phyloP scores from a whole-genome alignment of 2,113 vertebrate species.

The Petrocephalus zakoni region DNA sequence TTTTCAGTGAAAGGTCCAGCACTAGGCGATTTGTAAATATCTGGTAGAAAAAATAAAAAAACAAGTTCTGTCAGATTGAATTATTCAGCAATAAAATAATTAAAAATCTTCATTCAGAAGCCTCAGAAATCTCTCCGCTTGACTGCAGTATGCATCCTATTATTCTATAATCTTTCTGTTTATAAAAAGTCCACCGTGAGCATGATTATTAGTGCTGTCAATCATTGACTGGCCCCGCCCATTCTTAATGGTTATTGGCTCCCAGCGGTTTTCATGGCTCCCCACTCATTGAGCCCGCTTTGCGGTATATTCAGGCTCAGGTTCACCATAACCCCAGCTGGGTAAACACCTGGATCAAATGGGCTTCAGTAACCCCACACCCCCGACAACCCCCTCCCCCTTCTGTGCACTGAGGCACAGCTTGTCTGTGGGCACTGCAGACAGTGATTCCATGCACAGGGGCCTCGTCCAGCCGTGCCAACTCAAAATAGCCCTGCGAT shows the following conservation, averaged over 20 bases:
- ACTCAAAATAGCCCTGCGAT: background rate
- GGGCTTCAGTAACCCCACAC: background rate
- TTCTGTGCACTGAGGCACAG: background rate
- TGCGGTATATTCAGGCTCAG: background rate
- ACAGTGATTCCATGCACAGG: background rate
- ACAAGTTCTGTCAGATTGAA: background rate
- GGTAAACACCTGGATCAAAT: background rate
- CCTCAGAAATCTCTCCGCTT: background rate
- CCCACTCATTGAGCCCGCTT: background rate
- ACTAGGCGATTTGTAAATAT: background rate
- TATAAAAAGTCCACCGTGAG: background rate
- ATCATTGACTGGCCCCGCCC: background rate
- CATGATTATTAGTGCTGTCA: background rate
- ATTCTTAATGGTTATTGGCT: background rate
- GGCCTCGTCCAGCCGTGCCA: background rate
- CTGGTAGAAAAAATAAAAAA: background rate
- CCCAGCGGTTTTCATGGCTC: background rate
- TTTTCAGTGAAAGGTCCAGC: background rate
- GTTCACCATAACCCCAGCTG: background rate
- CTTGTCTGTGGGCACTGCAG: background rate
- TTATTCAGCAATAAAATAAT: background rate
- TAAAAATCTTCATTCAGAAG: background rate
- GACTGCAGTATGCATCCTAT: background rate
- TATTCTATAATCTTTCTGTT: background rate
- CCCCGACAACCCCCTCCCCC: background rate